phyloP scores from a whole-genome alignment of 1,140 invertebrate species.

The Penaeus chinensis region DNA sequence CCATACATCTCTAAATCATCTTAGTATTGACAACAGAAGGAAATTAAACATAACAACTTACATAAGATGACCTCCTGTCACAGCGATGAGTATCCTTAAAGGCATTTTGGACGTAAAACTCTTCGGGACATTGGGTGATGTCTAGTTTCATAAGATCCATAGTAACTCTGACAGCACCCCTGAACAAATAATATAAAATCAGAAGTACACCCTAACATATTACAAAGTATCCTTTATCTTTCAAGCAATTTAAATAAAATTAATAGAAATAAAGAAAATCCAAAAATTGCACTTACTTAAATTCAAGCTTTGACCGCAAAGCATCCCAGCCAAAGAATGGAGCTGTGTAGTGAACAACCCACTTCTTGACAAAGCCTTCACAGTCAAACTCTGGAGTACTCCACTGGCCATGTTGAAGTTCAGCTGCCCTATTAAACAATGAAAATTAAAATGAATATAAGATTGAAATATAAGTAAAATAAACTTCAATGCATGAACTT shows the following conservation, averaged over 20 bases:
- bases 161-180: constrained; percentile 91
- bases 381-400: constrained; percentile 91
- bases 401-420: constrained; percentile 91
- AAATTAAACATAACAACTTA: constrained; percentile 74
- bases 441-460: background rate
- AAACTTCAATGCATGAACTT: too few species aligned
- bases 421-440: constrained; percentile 76
- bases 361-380: constrained; percentile 87
- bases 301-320: constrained; percentile 89
- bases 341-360: constrained; percentile 93
- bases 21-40: background rate
- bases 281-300: constrained; percentile 81
- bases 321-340: constrained; percentile 98
- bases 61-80: constrained; percentile 89
- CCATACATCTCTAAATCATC: background rate
- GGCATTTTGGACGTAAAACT: constrained; percentile 89
- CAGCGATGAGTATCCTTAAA: constrained; percentile 97
- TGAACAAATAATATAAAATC: constrained; percentile 38
- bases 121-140: constrained; percentile 93
- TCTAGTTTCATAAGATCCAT: constrained; percentile 91
- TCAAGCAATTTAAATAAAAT: background rate
- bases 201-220: background rate
- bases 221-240: too few species aligned
- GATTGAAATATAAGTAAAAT: background rate
- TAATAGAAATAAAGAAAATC: background rate